Evolutionary conservation across 2,797 vertebrate genomes (phyloP), one percentile per base, ranked within the genome.

Genomic region (Simalia tracyae): DNA sequence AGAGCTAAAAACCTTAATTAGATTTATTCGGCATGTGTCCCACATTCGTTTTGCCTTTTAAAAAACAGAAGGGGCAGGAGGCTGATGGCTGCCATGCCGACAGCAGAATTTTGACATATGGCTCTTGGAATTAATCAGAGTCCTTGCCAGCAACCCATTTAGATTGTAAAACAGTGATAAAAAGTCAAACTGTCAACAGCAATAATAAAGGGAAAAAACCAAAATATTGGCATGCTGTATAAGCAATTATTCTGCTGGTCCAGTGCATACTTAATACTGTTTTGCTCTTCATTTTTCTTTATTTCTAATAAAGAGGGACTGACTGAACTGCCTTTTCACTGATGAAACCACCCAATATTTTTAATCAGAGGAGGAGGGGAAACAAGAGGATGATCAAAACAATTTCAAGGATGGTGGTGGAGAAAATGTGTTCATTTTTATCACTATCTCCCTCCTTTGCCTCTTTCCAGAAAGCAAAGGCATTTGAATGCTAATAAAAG

Each of bases 301-400:
- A 92, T 84, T 89, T 95, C 54, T 93, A 94, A 93, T 81, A 50
- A 50, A 90, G 17, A 92, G 28, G 93, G 59, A 93, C 1, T 76
- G 36, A 93, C 1, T 76, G 31, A 90, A 63, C 90, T 90, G 72
- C 94, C 5, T 93, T 87, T 42, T 95, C 7, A 81, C 94, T 95
- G 92, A 96, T 92, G 68, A 97, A 95, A 19, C 46, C 92, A 11
- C 1, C 94, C 84, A 93, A 93, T 93, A 86, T 94, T 46, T 56
- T 95, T 93, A 91, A 94, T 94, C 42, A 76, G 24, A 95, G 93
- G 94, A 84, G 36, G 60, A 95, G 92, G 95, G 94, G 56, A 94
- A 63, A 15, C 61, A 94, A 92, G 84, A 61, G 64, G 76, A 94
- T 56, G 36, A 96, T 94, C 90, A 95, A 96, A 95, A 84, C 46